These are phyloP conservation scores for Leptonema lineaticorne DNA, from an alignment of 1,140 invertebrate species.

Conservation along the genomic window DNA sequence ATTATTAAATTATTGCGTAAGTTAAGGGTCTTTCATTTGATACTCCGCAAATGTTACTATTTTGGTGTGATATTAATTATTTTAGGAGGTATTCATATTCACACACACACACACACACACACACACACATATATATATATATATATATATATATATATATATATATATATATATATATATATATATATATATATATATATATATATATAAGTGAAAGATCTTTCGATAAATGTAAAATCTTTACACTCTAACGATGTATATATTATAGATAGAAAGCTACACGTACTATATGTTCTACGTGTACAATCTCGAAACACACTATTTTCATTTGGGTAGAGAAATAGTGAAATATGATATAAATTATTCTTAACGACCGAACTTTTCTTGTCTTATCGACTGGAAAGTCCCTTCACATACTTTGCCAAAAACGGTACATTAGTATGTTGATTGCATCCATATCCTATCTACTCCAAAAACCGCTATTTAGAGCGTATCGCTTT, in stretches of 20 bases:
- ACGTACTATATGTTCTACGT: too few relatives aligned
- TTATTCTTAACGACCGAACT: background rate
- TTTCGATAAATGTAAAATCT: too few relatives aligned
- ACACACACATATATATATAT: background rate
- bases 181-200: background rate
- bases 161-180: background rate
- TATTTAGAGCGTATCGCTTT: too few relatives aligned
- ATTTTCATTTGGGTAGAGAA: too few relatives aligned
- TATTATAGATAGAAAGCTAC: too few relatives aligned
- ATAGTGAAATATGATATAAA: background rate
- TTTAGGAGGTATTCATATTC: too few relatives aligned
- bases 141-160: background rate
- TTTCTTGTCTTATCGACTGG: background rate
- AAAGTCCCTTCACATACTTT: background rate
- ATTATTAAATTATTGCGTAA: constrained; percentile 20
- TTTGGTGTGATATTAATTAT: background rate
- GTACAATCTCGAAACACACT: too few relatives aligned
- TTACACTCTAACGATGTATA: too few relatives aligned
- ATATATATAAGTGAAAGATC: background rate
- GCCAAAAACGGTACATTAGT: background rate
- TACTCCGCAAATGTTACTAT: background rate
- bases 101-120: background rate
- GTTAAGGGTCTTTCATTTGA: background rate
- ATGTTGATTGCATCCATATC: background rate
- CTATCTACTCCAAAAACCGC: too few relatives aligned